Conservation (phyloP, 2,797 vertebrate species). For the Scarus forsteni region DNA sequence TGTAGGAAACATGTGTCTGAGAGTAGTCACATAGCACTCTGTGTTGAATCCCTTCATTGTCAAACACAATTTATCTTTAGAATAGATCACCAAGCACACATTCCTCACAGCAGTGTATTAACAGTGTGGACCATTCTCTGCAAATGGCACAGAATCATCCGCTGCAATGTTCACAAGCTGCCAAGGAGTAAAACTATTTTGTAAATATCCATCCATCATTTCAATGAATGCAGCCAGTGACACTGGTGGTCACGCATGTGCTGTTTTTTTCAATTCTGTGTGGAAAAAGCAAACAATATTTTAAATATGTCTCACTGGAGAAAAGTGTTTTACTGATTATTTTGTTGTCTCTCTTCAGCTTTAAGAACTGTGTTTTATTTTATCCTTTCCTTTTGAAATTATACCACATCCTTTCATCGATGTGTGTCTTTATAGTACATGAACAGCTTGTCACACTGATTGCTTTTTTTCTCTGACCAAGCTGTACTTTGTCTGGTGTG, state of each 20-base stretch:
- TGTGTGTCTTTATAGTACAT: neutral
- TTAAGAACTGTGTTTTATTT: neutral
- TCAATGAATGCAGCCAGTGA: neutral
- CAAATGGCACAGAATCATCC: conserved; percentile 8
- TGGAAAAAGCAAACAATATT: neutral
- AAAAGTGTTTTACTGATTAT: conserved; percentile 10
- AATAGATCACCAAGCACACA: conserved; percentile 12
- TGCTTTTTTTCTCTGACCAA: neutral
- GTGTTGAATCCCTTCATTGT: conserved; percentile 12
- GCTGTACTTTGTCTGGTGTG: neutral
- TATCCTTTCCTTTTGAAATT: neutral
- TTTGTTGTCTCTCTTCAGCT: neutral
- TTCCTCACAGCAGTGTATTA: conserved; percentile 3
- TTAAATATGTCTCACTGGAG: neutral
- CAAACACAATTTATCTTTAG: conserved; percentile 2
- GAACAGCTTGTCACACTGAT: neutral
- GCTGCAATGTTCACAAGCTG: conserved; percentile 4
- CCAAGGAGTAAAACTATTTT: neutral
- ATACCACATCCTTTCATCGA: neutral
- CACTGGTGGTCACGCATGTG: neutral
- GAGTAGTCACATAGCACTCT: neutral
- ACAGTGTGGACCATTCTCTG: conserved; percentile 16
- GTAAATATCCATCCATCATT: neutral
- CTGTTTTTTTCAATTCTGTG: neutral
- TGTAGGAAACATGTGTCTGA: too few species aligned